Conservation (phyloP, 2,113 vertebrate genomes). For the Xiphias gladius region DNA sequence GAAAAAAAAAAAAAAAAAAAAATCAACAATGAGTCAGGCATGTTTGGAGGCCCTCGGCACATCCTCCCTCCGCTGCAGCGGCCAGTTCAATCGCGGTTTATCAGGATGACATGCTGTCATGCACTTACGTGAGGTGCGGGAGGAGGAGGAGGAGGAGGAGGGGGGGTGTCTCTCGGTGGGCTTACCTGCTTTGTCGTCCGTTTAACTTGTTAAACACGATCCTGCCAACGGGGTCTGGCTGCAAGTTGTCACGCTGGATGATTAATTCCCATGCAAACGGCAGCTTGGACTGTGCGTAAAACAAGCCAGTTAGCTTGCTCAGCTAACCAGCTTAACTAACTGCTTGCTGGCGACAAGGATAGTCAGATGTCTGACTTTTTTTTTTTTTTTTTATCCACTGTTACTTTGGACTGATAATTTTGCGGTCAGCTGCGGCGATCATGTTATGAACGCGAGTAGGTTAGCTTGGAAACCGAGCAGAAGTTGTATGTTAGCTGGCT, state of each 20-base stretch:
- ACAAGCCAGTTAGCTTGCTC: constrained; percentile 44
- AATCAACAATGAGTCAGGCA: constrained; percentile 56
- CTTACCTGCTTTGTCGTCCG: constrained; percentile 58
- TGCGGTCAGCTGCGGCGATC: constrained; percentile 32
- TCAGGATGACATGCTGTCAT: constrained; percentile 52
- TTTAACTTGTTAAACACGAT: constrained; percentile 27
- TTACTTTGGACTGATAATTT: constrained; percentile 41
- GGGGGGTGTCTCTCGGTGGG: background rate
- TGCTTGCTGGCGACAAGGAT: constrained; percentile 36
- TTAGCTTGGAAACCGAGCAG: background rate
- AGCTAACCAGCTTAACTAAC: constrained; percentile 62
- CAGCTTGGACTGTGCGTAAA: constrained; percentile 24
- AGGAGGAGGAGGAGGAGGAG: no score
- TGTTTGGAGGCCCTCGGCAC: constrained; percentile 50
- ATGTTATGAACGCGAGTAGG: background rate
- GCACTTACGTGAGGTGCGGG: background rate
- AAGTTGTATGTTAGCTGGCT: constrained; percentile 41
- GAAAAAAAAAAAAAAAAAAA: no score
- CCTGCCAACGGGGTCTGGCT: constrained; percentile 24
- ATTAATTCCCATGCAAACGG: constrained; percentile 54
- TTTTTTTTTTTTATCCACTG: constrained; percentile 60
- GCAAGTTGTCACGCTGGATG: constrained; percentile 34
- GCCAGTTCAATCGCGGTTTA: constrained; percentile 15
- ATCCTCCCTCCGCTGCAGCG: constrained; percentile 48
- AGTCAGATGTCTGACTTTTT: constrained; percentile 63